Percentiles rank a stretch among this genome's conserved stretches.
phyloP scores from a whole-genome alignment of 2,797 vertebrate species.

The Micrastur ruficollis region DNA sequence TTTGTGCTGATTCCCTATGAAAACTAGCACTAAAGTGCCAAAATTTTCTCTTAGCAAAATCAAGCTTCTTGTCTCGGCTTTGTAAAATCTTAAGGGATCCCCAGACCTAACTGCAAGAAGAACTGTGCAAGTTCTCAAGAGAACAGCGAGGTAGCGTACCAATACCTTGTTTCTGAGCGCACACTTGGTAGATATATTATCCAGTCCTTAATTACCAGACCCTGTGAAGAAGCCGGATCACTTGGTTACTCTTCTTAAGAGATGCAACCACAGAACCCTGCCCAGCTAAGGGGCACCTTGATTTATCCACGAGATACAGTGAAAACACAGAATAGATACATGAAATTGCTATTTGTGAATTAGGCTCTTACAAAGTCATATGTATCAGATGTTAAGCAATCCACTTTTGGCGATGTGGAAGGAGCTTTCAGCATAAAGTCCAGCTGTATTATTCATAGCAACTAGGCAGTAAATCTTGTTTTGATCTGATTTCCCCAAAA shows the following conservation, averaged over 20 bases:
- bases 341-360: background rate
- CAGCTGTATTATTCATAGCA: background rate
- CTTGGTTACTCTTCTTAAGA: background rate
- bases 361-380: background rate
- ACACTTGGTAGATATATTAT: background rate
- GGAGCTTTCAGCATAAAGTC: background rate
- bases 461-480: background rate
- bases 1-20: background rate
- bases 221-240: background rate
- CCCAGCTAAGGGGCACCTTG: background rate
- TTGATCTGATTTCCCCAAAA: background rate
- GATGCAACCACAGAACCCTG: background rate
- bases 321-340: background rate
- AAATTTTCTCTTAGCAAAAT: background rate
- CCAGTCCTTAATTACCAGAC: background rate
- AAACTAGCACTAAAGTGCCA: background rate
- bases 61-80: background rate
- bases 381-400: background rate
- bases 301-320: background rate
- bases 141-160: conserved; percentile 18
- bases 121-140: background rate
- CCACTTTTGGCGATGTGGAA: background rate
- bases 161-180: conserved; percentile 2
- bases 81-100: background rate
- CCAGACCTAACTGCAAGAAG: background rate